A percentile compares a stretch with the other conserved stretches of the same genome.
Conservation (phyloP, 1,140 invertebrate genomes). For the Drosophila sturtevanti region DNA sequence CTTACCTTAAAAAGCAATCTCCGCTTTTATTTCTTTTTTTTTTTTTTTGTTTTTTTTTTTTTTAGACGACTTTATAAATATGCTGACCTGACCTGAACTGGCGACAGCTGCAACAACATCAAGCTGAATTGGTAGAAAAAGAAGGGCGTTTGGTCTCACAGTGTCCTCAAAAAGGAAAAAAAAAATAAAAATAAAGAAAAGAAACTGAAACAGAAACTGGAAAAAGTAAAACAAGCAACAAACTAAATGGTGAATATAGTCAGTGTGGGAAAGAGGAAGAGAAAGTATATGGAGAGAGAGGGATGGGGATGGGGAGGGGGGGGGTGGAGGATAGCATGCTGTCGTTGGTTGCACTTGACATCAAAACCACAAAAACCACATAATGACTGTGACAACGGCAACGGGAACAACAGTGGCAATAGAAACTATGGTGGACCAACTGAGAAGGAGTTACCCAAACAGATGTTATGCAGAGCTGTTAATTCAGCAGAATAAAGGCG, state of each 20-base stretch:
- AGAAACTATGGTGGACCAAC: constrained; percentile 3
- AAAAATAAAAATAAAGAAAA: background rate
- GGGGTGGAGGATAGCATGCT: background rate
- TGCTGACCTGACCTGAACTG: constrained; percentile 6
- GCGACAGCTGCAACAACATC: constrained; percentile 3
- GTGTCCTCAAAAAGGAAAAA: constrained; percentile 2
- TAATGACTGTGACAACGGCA: constrained; percentile 5
- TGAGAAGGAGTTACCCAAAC: background rate
- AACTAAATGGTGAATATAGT: background rate
- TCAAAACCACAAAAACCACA: constrained; percentile 9
- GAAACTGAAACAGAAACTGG: background rate
- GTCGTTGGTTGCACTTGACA: constrained; percentile 8
- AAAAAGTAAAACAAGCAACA: constrained; percentile 6
- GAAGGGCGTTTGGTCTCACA: background rate
- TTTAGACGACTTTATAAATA: constrained; percentile 5
- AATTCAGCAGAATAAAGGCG: background rate
- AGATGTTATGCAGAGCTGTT: constrained; percentile 7
- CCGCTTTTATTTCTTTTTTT: background rate
- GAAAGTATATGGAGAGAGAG: background rate
- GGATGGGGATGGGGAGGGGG: background rate
- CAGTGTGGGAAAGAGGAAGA: background rate
- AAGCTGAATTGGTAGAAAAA: background rate
- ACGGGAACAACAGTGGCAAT: background rate
- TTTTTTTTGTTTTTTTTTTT: background rate
- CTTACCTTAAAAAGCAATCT: constrained; percentile 3